Evolutionary conservation across 2,888 invertebrate genomes (phyloP).

Genomic region (Cheilosia vernalis): DNA sequence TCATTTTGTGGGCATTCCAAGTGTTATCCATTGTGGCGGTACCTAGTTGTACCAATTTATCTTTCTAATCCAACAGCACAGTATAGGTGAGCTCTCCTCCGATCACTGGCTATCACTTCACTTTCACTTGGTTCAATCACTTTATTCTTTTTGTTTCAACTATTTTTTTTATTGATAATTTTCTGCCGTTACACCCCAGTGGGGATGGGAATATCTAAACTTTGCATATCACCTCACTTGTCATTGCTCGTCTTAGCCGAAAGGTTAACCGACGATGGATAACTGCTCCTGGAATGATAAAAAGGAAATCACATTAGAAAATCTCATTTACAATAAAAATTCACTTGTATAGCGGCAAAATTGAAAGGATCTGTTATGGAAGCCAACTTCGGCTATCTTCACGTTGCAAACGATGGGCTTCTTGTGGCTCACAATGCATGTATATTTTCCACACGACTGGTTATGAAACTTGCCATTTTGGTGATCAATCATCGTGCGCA

Average conservation of each 20-base stretch:
- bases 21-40: slow-evolving; percentile 56
- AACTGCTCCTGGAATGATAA: slow-evolving; percentile 44
- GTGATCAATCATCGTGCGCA: slow-evolving; percentile 72
- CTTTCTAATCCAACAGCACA: slow-evolving; percentile 44
- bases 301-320: slow-evolving; percentile 6
- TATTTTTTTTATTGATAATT: slow-evolving; percentile 24
- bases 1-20: slow-evolving; percentile 56
- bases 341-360: slow-evolving; percentile 7
- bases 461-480: slow-evolving; percentile 61
- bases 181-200: slow-evolving; percentile 28
- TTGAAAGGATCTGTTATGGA: slow-evolving; percentile 30
- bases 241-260: slow-evolving; percentile 13
- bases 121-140: slow-evolving; percentile 65
- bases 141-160: slow-evolving; percentile 9
- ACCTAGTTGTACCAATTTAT: slow-evolving; percentile 45
- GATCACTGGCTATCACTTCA: slow-evolving; percentile 39
- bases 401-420: slow-evolving; percentile 22
- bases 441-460: slow-evolving; percentile 64
- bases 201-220: slow-evolving; percentile 24
- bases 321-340: neutral
- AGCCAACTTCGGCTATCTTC: slow-evolving; percentile 10
- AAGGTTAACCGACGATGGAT: neutral
- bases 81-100: neutral
- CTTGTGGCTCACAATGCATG: slow-evolving; percentile 37
- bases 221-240: slow-evolving; percentile 39